Conservation (phyloP, 2,888 invertebrate genomes). For the Lithosia quadra region DNA sequence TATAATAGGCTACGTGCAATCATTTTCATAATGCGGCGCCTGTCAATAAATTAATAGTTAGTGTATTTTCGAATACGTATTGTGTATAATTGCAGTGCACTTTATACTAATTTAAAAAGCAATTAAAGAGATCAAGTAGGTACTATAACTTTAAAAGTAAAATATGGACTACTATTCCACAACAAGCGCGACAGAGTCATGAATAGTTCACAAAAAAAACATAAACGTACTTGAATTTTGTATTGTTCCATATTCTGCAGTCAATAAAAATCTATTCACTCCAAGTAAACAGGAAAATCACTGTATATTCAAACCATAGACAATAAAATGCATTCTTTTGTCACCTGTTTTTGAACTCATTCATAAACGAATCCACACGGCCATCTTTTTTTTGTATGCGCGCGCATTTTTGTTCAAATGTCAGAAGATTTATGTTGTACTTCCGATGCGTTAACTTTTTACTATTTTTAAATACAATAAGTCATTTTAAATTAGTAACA, state of each 20-base stretch:
- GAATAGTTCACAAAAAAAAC: neutral
- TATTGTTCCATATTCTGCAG: neutral
- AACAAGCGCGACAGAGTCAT: neutral
- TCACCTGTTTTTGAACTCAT: conserved; percentile 46
- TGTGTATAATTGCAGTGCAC: too few relatives aligned
- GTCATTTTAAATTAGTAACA: conserved; percentile 53
- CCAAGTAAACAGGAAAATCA: conserved; percentile 36
- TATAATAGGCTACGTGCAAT: too few relatives aligned
- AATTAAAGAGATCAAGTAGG: neutral
- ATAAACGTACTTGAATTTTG: conserved; percentile 11
- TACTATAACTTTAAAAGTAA: too few relatives aligned
- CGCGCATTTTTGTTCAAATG: conserved; percentile 63
- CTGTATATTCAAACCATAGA: conserved; percentile 38
- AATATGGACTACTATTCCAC: neutral
- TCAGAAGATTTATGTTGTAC: conserved; percentile 69
- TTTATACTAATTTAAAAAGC: neutral
- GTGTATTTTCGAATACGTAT: too few relatives aligned
- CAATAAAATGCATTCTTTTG: conserved; percentile 47
- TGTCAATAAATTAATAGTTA: too few relatives aligned
- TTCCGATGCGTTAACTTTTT: conserved; percentile 65
- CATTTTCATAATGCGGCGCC: too few relatives aligned
- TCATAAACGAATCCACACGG: conserved; percentile 45
- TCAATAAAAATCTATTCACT: conserved; percentile 21
- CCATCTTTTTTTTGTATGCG: conserved; percentile 51
- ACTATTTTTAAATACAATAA: conserved; percentile 42